Evolutionary conservation across 2,113 vertebrate species (phyloP).

Genomic region (Callaeas wilsoni): DNA sequence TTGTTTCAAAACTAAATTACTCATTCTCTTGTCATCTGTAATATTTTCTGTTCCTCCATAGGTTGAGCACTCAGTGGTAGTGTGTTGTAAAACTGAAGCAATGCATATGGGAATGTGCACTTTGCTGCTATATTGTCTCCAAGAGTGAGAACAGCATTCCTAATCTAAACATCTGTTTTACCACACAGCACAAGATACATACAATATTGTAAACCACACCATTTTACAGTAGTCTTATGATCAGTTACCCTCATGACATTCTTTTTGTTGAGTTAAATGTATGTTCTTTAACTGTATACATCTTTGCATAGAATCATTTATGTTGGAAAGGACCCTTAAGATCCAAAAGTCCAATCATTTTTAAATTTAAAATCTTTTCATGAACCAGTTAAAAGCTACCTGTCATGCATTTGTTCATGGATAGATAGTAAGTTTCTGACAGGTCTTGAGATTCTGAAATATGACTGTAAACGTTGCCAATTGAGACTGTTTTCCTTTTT

Average conservation of each 20-base stretch:
- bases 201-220: background rate
- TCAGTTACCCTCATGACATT: background rate
- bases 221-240: background rate
- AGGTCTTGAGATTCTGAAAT: background rate
- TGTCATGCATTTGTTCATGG: background rate
- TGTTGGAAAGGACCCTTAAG: background rate
- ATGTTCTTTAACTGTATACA: background rate
- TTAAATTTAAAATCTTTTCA: background rate
- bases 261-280: background rate
- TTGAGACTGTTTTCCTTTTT: background rate
- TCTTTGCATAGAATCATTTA: background rate
- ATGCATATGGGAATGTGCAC: rapidly evolving
- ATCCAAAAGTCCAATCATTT: background rate
- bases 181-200: background rate
- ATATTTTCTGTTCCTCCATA: background rate
- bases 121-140: background rate
- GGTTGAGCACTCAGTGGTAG: background rate
- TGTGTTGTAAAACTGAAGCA: background rate
- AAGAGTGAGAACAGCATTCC: background rate
- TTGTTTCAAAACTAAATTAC: background rate
- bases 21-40: background rate
- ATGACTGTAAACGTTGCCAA: background rate
- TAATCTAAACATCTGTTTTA: background rate
- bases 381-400: background rate
- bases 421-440: background rate